Conservation (phyloP, 2,797 vertebrate genomes). For the Cercopithecus diana region DNA sequence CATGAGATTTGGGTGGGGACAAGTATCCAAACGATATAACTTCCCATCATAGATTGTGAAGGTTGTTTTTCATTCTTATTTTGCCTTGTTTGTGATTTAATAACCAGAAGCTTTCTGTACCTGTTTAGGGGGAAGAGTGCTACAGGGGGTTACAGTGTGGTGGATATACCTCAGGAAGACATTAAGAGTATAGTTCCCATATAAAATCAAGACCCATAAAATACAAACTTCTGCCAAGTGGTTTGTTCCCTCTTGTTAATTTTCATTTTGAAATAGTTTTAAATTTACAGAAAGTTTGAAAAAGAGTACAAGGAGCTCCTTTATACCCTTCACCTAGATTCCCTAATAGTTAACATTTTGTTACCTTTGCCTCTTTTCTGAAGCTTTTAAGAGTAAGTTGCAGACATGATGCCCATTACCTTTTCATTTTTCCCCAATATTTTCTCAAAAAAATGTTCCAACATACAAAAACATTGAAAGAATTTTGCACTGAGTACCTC, state of each 20-base stretch:
- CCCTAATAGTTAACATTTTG: neutral
- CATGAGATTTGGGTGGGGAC: too few relatives aligned
- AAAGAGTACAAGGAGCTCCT: neutral
- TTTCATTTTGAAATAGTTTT: conserved; percentile 3
- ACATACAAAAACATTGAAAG: neutral
- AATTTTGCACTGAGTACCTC: neutral
- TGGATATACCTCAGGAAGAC: neutral
- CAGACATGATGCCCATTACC: neutral
- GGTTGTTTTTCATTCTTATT: neutral
- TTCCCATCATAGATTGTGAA: neutral
- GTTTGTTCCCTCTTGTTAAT: neutral
- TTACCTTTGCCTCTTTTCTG: neutral
- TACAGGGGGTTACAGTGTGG: neutral
- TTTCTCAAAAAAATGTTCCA: neutral
- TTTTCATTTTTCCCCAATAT: neutral
- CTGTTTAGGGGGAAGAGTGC: neutral
- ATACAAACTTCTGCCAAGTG: neutral
- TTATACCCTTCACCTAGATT: neutral
- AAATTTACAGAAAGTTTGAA: neutral
- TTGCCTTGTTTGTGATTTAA: neutral
- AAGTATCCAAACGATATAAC: neutral
- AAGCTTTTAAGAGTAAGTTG: neutral
- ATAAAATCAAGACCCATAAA: neutral
- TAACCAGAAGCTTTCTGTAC: neutral
- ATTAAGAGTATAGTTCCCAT: neutral